phyloP scores from a whole-genome alignment of 1,140 invertebrate species.

The Cyphomyrmex costatus region DNA sequence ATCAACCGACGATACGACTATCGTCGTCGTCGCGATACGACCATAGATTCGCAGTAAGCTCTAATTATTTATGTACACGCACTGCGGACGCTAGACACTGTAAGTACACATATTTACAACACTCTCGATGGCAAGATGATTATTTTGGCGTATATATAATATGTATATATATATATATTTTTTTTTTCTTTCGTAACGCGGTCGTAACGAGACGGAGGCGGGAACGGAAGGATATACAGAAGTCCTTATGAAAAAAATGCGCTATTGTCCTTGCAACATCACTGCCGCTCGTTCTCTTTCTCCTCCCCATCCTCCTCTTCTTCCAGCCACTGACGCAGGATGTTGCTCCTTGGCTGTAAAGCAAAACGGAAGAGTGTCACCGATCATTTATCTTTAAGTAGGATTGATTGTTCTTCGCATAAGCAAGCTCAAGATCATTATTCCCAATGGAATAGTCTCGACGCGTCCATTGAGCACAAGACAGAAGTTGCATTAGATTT shows the following conservation, averaged over 20 bases:
- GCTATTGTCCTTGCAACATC: slow-evolving; percentile 69
- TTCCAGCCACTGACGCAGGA: slow-evolving; percentile 84
- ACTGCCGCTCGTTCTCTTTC: slow-evolving; percentile 75
- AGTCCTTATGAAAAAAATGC: slow-evolving; percentile 71
- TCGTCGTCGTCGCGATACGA: slow-evolving; percentile 18
- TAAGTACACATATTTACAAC: slow-evolving; percentile 87
- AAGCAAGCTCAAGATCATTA: slow-evolving; percentile 50
- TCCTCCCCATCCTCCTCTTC: slow-evolving; percentile 75
- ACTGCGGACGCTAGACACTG: slow-evolving; percentile 86
- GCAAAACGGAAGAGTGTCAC: slow-evolving; percentile 19
- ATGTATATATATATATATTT: slow-evolving; percentile 68
- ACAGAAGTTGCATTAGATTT: slow-evolving; percentile 37
- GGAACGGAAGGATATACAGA: slow-evolving; percentile 58
- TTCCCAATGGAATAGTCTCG: slow-evolving; percentile 15
- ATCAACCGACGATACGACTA: slow-evolving; percentile 11
- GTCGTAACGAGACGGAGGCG: slow-evolving; percentile 56
- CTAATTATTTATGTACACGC: slow-evolving; percentile 84
- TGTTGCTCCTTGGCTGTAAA: slow-evolving; percentile 83
- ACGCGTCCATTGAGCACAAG: not conserved
- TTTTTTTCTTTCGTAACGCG: slow-evolving; percentile 63
- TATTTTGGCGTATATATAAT: slow-evolving; percentile 77
- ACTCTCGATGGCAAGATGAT: slow-evolving; percentile 84
- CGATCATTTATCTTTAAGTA: not conserved
- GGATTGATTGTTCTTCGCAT: not conserved
- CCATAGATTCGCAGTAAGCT: slow-evolving; percentile 65